Percentiles rank a stretch among this genome's conserved stretches.
phyloP scores from a whole-genome alignment of 2,888 invertebrate species.

The Aphidoletes aphidimyza region DNA sequence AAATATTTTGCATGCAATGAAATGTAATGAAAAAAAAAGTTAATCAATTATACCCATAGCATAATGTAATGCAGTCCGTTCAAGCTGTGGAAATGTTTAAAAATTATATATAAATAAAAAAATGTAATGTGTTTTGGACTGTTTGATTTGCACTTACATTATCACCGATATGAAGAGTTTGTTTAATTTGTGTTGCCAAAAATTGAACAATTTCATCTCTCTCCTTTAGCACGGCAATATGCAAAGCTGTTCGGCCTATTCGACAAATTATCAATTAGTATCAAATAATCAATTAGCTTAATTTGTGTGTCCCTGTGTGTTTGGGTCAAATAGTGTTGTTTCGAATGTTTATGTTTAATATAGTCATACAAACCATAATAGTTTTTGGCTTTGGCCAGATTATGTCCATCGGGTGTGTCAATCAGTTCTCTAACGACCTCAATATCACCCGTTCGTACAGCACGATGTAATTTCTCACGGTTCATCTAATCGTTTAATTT shows the following conservation, averaged over 20 bases:
- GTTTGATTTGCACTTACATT: constrained; percentile 76
- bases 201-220: constrained; percentile 83
- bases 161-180: constrained; percentile 81
- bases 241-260: constrained; percentile 79
- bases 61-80: constrained; percentile 88
- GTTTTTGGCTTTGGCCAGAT: constrained; percentile 64
- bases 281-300: not conserved
- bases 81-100: constrained; percentile 73
- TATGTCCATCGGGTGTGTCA: constrained; percentile 63
- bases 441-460: constrained; percentile 75
- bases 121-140: not conserved
- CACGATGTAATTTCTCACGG: constrained; percentile 80
- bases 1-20: no score
- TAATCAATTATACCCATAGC: no score
- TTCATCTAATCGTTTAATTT: no score
- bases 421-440: constrained; percentile 70
- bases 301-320: no score
- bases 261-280: not conserved
- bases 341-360: not conserved
- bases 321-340: no score
- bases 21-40: no score
- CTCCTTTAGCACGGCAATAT: constrained; percentile 87
- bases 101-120: not conserved
- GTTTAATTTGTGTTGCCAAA: constrained; percentile 77
- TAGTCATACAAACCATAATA: constrained; percentile 63